These are phyloP conservation scores for Maconellicoccus hirsutus DNA, from an alignment of 1,140 invertebrate species.

Conservation along the genomic window DNA sequence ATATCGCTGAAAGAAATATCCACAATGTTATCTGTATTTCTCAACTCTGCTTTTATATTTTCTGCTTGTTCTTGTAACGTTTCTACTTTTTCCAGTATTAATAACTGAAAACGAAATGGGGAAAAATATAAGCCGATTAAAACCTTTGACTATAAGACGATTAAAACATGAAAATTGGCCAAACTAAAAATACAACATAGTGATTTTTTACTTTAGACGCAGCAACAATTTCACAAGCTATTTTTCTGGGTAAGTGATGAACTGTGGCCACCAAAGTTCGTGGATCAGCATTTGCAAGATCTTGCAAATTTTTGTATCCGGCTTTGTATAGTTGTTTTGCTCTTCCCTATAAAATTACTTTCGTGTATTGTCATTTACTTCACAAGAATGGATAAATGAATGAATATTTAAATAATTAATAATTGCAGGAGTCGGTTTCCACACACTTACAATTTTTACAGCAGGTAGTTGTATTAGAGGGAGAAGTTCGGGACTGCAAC, in stretches of 20 bases:
- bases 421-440: too few species aligned
- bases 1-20: neutral
- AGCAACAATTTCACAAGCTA: constrained; percentile 64
- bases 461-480: constrained; percentile 70
- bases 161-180: neutral
- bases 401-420: neutral
- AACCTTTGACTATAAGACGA: too few species aligned
- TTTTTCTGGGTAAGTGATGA: constrained; percentile 53
- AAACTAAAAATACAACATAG: neutral
- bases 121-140: neutral
- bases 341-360: constrained; percentile 54
- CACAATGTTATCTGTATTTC: neutral
- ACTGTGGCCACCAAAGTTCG: constrained; percentile 49
- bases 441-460: constrained; percentile 57
- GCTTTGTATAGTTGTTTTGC: constrained; percentile 71
- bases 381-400: too few species aligned
- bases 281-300: constrained; percentile 57
- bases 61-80: constrained; percentile 66
- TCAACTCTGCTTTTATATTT: constrained; percentile 41
- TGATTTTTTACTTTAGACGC: constrained; percentile 58
- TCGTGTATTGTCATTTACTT: too few species aligned
- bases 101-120: constrained; percentile 46
- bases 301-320: constrained; percentile 63
- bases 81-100: constrained; percentile 65
- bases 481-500: constrained; percentile 59